Percentiles rank a stretch among this genome's conserved stretches.
These are phyloP conservation scores for Acrobasis consociella DNA, from an alignment of 2,888 invertebrate species.

Conservation along the genomic window DNA sequence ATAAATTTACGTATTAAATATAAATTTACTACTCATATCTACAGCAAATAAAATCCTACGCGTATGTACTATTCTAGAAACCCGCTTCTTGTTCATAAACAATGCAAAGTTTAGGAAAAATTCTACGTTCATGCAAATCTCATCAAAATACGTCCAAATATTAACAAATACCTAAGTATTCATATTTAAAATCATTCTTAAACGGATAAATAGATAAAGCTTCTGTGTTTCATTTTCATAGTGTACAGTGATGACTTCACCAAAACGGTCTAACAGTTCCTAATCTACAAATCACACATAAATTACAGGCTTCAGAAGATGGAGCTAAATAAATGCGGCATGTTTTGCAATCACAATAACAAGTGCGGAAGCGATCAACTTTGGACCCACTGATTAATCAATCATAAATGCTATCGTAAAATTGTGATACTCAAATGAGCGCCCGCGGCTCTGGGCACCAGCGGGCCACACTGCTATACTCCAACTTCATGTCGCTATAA, in stretches of 20 bases:
- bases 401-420: conserved; percentile 69
- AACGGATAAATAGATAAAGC: no score
- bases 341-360: conserved; percentile 63
- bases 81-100: no score
- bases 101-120: no score
- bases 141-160: no score
- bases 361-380: conserved; percentile 69
- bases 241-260: conserved; percentile 20
- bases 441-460: conserved; percentile 48
- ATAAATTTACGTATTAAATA: no score
- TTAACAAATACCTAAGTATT: no score
- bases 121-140: no score
- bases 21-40: no score
- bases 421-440: conserved; percentile 57
- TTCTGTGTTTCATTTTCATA: no score
- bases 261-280: not conserved
- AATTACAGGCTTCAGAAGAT: conserved; percentile 34
- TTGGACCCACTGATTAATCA: conserved; percentile 66
- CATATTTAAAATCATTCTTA: no score
- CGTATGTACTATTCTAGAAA: no score
- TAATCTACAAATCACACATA: conserved; percentile 25
- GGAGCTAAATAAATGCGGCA: conserved; percentile 37
- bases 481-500: conserved; percentile 68
- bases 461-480: conserved; percentile 47
- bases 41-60: no score